Conservation (phyloP, 30 jellyfish, hydroid and myxozoan genomes). For the Cassiopea xamachana region DNA sequence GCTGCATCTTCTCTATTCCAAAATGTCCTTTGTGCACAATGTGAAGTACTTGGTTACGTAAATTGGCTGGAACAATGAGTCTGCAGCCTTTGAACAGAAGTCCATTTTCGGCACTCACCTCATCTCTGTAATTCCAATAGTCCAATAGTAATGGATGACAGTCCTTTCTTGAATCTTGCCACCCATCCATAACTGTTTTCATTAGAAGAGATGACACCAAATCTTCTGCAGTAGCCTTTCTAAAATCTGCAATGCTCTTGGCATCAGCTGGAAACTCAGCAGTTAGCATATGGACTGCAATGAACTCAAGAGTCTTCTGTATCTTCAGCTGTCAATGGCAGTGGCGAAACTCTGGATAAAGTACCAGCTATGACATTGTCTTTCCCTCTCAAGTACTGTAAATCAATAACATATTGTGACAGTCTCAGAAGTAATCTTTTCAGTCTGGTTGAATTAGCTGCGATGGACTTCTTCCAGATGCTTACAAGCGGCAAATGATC, state of each 20-base stretch:
- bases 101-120: constrained; percentile 15
- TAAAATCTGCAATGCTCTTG: constrained; percentile 6
- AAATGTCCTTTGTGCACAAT: constrained; percentile 20
- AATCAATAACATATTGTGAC: background rate
- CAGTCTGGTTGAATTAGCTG: background rate
- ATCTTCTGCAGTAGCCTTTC: constrained; percentile 5
- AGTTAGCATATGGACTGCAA: constrained; percentile 1
- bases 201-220: background rate
- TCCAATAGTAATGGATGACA: constrained; percentile 1
- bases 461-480: constrained; percentile 18
- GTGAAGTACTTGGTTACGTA: constrained; percentile 29
- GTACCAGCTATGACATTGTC: constrained; percentile 10
- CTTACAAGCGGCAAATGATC: constrained; percentile 35
- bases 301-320: constrained; percentile 2
- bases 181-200: constrained; percentile 10
- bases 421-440: constrained; percentile 5
- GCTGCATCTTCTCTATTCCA: constrained; percentile 41
- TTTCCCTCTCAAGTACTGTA: background rate
- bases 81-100: constrained; percentile 15
- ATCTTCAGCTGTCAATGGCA: background rate
- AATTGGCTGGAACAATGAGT: constrained; percentile 12
- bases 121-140: constrained; percentile 34
- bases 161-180: constrained; percentile 44
- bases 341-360: constrained; percentile 25
- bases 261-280: constrained; percentile 14